A percentile compares a stretch with the other conserved stretches of the same genome.
These are phyloP conservation scores for Macrophya alboannulata DNA, from an alignment of 2,888 invertebrate species.

Conservation along the genomic window DNA sequence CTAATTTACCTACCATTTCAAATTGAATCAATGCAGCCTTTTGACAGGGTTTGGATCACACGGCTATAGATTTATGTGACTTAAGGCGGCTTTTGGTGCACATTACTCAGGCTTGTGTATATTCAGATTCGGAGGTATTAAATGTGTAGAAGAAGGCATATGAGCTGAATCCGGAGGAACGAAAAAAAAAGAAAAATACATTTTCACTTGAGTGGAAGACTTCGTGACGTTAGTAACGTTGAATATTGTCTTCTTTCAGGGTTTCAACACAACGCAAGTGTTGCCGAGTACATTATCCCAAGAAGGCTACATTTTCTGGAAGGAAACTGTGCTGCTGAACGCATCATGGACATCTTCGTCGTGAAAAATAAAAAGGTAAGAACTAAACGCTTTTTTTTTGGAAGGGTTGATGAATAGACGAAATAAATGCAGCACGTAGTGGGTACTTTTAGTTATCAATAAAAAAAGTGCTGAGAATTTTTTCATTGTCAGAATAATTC, in stretches of 20 bases:
- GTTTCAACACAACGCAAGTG: neutral
- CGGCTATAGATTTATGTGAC: slow-evolving; percentile 17
- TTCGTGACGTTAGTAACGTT: neutral
- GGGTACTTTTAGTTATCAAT: no score
- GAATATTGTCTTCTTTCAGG: neutral
- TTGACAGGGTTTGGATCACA: slow-evolving; percentile 18
- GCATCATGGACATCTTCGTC: neutral
- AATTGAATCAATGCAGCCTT: slow-evolving; percentile 28
- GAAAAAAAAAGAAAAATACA: neutral
- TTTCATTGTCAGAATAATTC: neutral
- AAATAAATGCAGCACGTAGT: no score
- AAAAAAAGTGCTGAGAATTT: neutral
- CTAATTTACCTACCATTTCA: slow-evolving; percentile 2
- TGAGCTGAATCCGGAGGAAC: neutral
- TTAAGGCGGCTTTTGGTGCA: neutral
- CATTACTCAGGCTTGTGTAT: neutral
- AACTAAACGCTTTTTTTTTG: neutral
- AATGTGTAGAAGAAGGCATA: neutral
- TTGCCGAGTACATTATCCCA: neutral
- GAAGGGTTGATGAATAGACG: no score
- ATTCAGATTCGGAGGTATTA: neutral
- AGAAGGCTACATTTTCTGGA: neutral
- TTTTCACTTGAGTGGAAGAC: neutral
- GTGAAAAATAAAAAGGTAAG: neutral
- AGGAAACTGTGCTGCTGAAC: neutral